Conservation (phyloP, 2,888 invertebrate species). For the Hemaris fuciformis region DNA sequence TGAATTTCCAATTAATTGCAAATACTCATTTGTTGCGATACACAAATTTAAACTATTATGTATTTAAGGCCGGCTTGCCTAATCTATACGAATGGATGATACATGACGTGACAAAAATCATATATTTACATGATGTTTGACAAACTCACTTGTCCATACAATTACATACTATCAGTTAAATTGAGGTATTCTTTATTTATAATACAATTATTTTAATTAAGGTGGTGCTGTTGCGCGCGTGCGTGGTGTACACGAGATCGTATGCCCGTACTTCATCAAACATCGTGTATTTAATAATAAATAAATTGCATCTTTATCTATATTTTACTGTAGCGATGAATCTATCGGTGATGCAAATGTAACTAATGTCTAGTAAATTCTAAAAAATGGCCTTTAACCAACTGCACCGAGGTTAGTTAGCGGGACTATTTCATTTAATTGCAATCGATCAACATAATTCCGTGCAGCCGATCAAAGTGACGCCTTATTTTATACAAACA, state of each 20-base stretch:
- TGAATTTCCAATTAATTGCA: constrained; percentile 16
- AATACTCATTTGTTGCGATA: constrained; percentile 17
- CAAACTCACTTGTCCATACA: constrained; percentile 48
- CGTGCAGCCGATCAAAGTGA: constrained; percentile 50
- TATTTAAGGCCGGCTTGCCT: constrained; percentile 76
- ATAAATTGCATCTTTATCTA: constrained; percentile 18
- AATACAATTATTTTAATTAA: constrained; percentile 38
- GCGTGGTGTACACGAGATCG: constrained; percentile 15
- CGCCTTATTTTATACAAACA: constrained; percentile 71
- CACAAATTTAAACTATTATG: constrained; percentile 54
- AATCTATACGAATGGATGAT: constrained; percentile 66
- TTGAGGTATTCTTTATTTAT: constrained; percentile 52
- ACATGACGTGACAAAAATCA: constrained; percentile 50
- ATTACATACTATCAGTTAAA: constrained; percentile 48
- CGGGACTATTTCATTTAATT: constrained; percentile 13
- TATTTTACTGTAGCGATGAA: constrained; percentile 17
- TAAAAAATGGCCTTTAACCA: constrained; percentile 61
- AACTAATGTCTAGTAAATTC: constrained; percentile 74
- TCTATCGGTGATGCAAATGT: constrained; percentile 61
- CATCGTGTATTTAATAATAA: constrained; percentile 57
- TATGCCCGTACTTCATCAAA: constrained; percentile 53
- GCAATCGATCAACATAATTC: constrained; percentile 7
- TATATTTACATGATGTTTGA: constrained; percentile 70
- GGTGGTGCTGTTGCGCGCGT: constrained; percentile 45
- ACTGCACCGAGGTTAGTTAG: constrained; percentile 41